Evolutionary conservation across 2,797 vertebrate genomes (phyloP).

Genomic region (Furcifer pardalis): DNA sequence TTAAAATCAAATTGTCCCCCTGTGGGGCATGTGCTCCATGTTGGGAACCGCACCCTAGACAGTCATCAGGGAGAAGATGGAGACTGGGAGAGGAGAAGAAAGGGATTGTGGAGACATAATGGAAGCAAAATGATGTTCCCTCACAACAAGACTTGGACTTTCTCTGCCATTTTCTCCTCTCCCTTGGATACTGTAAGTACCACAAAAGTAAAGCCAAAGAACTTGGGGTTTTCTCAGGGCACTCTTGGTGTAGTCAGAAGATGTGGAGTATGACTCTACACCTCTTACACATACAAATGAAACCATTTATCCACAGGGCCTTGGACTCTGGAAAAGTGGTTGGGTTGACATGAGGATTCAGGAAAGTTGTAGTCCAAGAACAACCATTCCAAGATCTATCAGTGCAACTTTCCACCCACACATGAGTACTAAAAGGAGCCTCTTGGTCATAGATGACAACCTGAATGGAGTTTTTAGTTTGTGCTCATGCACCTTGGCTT

Average conservation of each 20-base stretch:
- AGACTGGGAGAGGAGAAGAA: background rate
- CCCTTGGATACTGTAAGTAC: no score
- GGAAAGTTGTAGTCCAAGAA: background rate
- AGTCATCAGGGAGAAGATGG: background rate
- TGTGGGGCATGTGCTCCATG: no score
- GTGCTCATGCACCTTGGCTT: slow-evolving; percentile 10
- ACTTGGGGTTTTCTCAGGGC: background rate
- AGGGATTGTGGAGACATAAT: background rate
- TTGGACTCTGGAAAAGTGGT: background rate
- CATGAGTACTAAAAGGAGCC: background rate
- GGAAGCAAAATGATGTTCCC: background rate
- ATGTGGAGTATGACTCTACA: background rate
- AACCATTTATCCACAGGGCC: background rate
- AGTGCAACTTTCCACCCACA: no score
- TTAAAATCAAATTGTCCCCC: no score
- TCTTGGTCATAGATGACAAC: background rate
- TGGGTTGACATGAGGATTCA: background rate
- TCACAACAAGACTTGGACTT: background rate
- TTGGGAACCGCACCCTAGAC: no score
- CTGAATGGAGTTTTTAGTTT: slow-evolving; percentile 3
- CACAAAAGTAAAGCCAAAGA: no score
- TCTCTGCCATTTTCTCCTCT: background rate
- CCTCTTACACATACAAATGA: background rate
- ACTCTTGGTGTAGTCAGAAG: background rate
- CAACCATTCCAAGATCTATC: no score